Conservation (phyloP, 2,113 vertebrate species). For the Hassar affinis region DNA sequence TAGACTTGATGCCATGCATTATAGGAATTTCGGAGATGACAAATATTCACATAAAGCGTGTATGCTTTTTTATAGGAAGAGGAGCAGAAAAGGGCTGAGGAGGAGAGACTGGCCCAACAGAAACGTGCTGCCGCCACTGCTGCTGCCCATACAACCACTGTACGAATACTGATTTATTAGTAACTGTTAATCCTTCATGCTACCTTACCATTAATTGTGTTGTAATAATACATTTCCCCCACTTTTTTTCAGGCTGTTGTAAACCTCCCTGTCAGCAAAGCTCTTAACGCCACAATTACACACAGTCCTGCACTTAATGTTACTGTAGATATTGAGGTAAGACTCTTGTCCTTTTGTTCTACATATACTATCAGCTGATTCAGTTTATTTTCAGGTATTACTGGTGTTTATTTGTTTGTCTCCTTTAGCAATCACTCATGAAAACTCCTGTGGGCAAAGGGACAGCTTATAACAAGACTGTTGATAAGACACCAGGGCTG, state of each 20-base stretch:
- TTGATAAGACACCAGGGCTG: constrained; percentile 61
- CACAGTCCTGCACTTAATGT: constrained; percentile 36
- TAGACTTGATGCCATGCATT: background rate
- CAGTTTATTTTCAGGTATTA: background rate
- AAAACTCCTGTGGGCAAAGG: constrained; percentile 66
- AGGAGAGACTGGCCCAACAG: constrained; percentile 59
- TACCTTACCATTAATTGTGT: background rate
- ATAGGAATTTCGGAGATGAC: background rate
- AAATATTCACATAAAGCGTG: background rate
- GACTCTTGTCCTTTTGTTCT: background rate
- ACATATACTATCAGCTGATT: background rate
- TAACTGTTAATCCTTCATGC: background rate
- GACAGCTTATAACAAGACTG: constrained; percentile 61
- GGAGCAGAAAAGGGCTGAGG: constrained; percentile 62
- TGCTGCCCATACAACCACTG: background rate
- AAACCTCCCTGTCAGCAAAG: constrained; percentile 22
- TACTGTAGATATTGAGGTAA: constrained; percentile 54
- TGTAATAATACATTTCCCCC: background rate
- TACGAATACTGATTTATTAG: background rate
- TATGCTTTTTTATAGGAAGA: constrained; percentile 60
- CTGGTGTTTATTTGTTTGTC: background rate
- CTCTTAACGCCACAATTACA: constrained; percentile 39
- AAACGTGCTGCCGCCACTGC: constrained; percentile 48
- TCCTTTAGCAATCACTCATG: constrained; percentile 57
- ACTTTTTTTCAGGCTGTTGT: constrained; percentile 11